Base-by-base conservation (phyloP, 2,113 vertebrate genomes). In the Pteropus alecto region DNA sequence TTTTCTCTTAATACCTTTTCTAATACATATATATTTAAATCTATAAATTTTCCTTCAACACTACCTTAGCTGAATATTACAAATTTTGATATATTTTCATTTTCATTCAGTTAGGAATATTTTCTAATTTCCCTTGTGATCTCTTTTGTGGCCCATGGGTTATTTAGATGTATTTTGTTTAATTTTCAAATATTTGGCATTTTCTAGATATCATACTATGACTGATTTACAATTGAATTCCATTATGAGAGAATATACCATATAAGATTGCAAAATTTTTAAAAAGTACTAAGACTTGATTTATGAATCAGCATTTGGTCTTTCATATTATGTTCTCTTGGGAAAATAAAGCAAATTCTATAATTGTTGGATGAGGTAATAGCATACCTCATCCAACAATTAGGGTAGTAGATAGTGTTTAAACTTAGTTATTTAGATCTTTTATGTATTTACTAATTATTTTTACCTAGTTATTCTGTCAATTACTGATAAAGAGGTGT, bases 31-130 rank as follows among this genome's bases (percentile, higher is more conserved):
- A 14, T 58, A 30, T 81, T 81, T 86, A 96, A 70, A 90, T 60
- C 41, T 81, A 78, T 54, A 63, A 51, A 88, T 77, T 92, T 84
- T 48, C 60, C 30, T 84, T 92, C 71, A 41, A 70, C 1, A 56
- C 6, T 38, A 58, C 24, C 18, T 61, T 83, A 77, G 51, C 30
- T 46, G 35, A 14, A 33, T 63, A 70, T 21, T n/a, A 65, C 26
- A 56, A 41, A 61, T 83, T 87, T 87, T 90, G n/a, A 93, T 67
- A 35, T 70, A 46, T 77, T 87, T 94, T 93, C 41, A 56, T 74
- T 68, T 43, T 11, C 3, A 58, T 86, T 74, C 7, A 43, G 3
- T 92, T 81, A 41, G 78, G 58, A 68, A 93, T 56, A 73, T 79
- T 79, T 93, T 68, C 26, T 61, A 68, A 22, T 16, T 95, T 83